These are phyloP conservation scores for Ptilorrhoa leucosticta DNA, from an alignment of 2,113 vertebrate species.

Conservation along the genomic window DNA sequence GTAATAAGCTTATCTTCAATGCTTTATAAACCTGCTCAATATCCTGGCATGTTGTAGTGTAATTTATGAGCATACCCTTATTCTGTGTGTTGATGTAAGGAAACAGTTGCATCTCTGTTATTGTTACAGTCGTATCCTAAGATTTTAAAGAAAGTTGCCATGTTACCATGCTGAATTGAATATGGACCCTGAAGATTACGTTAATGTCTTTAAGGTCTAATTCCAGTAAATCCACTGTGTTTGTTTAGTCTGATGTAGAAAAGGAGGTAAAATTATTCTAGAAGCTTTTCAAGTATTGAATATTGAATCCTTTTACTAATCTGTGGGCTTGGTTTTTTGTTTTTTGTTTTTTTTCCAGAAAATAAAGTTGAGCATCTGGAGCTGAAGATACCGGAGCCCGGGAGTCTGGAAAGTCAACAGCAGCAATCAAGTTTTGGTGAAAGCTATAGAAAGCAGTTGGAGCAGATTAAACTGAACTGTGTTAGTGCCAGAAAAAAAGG, in stretches of 20 bases:
- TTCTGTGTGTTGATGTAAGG: neutral
- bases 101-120: neutral
- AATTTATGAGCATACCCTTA: neutral
- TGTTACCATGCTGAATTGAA: neutral
- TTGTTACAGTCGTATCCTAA: neutral
- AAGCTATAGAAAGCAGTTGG: slow-evolving; percentile 34
- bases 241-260: neutral
- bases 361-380: slow-evolving; percentile 30
- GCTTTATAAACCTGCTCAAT: neutral
- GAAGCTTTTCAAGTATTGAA: neutral
- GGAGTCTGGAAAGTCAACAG: slow-evolving; percentile 14
- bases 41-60: neutral
- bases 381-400: slow-evolving; percentile 7
- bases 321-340: neutral
- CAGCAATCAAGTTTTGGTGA: slow-evolving; percentile 19
- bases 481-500: slow-evolving; percentile 6
- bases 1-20: neutral
- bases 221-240: neutral
- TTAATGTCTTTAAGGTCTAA: neutral
- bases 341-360: neutral
- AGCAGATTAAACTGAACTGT: slow-evolving; percentile 23
- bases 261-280: neutral
- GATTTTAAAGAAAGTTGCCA: neutral
- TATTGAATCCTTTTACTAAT: neutral
- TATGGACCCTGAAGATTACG: neutral